phyloP scores from a whole-genome alignment of 2,113 vertebrate genomes.

The Circaetus cinerascens region DNA sequence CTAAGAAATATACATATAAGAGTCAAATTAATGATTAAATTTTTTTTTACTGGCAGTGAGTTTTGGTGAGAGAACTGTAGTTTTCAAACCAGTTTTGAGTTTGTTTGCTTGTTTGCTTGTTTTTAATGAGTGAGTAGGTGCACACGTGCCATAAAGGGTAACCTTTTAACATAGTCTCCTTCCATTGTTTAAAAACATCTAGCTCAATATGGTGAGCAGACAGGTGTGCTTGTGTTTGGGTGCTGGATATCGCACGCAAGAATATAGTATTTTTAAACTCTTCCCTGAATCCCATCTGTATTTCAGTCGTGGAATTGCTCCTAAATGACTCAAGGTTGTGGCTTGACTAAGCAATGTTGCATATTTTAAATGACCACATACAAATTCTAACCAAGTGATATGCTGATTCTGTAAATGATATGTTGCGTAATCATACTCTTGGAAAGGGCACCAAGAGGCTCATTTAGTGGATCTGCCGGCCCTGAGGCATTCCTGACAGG shows the following conservation, averaged over 20 bases:
- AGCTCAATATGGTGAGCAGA: not conserved
- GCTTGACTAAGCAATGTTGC: not conserved
- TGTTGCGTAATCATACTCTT: not conserved
- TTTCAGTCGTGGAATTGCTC: not conserved
- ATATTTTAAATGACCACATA: not conserved
- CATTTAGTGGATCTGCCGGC: not conserved
- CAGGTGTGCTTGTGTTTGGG: not conserved
- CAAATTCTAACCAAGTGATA: not conserved
- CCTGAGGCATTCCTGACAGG: not conserved
- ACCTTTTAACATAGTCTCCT: not conserved
- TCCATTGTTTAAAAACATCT: not conserved
- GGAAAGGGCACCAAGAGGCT: not conserved
- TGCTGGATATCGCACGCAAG: not conserved
- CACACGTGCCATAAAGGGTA: not conserved
- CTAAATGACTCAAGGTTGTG: not conserved
- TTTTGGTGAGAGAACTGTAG: not conserved
- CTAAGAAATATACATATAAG: not conserved
- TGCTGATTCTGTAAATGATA: not conserved
- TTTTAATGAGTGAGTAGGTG: not conserved
- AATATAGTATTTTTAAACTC: not conserved
- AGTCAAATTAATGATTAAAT: slow-evolving; percentile 29
- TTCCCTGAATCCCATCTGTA: not conserved
- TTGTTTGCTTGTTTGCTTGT: not conserved
- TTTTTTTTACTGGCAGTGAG: not conserved
- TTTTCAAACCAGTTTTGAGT: slow-evolving; percentile 9